Conservation (phyloP, 2,797 vertebrate species). For the Amblyraja radiata region DNA sequence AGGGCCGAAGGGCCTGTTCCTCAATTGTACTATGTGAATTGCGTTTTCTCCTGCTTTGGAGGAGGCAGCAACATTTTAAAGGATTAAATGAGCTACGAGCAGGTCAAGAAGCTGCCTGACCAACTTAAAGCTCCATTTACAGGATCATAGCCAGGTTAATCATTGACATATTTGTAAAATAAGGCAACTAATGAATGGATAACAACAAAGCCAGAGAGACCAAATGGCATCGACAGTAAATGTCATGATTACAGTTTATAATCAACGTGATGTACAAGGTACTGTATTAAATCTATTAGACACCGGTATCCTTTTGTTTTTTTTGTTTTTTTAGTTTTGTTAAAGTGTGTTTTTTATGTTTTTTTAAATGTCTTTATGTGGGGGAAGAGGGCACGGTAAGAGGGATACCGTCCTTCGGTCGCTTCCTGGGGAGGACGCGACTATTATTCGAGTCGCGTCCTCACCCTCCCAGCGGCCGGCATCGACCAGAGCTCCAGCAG, state of each 20-base stretch:
- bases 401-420: no score
- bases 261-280: neutral
- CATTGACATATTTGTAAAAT: neutral
- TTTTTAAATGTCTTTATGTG: no score
- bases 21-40: no score
- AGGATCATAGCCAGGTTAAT: neutral
- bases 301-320: no score
- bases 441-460: no score
- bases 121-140: neutral
- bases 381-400: no score
- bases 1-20: no score
- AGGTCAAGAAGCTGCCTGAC: neutral
- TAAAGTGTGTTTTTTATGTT: no score
- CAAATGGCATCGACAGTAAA: neutral
- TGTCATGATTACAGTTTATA: neutral
- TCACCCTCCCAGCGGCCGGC: no score
- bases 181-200: neutral
- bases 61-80: neutral
- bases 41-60: neutral
- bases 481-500: no score
- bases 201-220: neutral
- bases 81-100: neutral
- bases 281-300: neutral
- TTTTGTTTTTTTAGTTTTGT: no score
- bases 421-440: no score